These are phyloP conservation scores for Gila orcuttii DNA, from an alignment of 2,113 vertebrate genomes.

Conservation along the genomic window DNA sequence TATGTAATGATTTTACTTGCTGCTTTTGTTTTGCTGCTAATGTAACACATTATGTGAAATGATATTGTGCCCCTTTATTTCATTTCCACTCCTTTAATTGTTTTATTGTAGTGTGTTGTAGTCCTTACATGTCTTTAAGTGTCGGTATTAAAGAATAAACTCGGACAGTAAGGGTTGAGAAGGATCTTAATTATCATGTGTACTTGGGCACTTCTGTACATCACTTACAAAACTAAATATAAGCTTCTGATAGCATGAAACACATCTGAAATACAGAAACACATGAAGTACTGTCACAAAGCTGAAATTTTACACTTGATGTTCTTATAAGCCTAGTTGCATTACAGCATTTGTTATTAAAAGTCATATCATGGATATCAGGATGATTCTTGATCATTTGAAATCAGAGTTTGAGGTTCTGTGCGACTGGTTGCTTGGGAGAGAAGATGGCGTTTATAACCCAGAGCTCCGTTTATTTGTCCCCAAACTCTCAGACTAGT, in stretches of 20 bases:
- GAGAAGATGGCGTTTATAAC: no score
- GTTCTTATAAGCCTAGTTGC: background rate
- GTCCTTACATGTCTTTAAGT: background rate
- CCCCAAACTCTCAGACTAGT: no score
- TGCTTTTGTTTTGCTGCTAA: conserved; percentile 20
- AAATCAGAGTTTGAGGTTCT: background rate
- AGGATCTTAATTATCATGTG: background rate
- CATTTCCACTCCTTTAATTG: background rate
- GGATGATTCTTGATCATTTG: background rate
- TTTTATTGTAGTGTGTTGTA: background rate
- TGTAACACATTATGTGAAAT: background rate
- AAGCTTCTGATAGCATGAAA: background rate
- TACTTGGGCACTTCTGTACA: no score
- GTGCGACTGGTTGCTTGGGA: background rate
- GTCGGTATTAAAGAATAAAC: background rate
- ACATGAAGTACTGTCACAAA: background rate
- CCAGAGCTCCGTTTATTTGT: no score
- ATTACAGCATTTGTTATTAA: background rate
- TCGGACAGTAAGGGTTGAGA: background rate
- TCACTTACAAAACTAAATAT: background rate
- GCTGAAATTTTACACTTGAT: background rate
- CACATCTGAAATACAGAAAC: background rate
- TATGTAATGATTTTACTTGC: background rate
- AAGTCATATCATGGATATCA: background rate
- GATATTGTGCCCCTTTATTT: background rate